Percentiles rank a stretch among this genome's conserved stretches.
phyloP scores from a whole-genome alignment of 2,888 invertebrate species.

The Melikaiella ostensackeni region DNA sequence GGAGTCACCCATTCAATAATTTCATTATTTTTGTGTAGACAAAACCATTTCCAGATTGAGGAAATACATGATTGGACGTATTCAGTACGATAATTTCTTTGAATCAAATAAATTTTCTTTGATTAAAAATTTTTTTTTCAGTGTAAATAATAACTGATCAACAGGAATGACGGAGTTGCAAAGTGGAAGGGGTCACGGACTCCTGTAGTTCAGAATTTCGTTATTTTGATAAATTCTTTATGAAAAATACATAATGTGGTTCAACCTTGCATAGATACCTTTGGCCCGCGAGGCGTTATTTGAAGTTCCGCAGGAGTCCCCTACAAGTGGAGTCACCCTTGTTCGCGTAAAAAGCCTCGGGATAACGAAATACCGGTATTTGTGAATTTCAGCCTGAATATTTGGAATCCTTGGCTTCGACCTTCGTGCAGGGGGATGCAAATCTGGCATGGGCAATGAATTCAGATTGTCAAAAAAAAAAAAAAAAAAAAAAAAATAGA shows the following conservation, averaged over 20 bases:
- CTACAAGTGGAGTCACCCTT: conserved; percentile 8
- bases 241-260: neutral
- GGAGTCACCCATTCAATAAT: no score
- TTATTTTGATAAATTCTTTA: neutral
- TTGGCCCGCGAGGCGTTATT: conserved; percentile 7
- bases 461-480: neutral
- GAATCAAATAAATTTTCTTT: no score
- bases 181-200: no score
- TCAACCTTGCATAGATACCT: neutral
- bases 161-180: no score
- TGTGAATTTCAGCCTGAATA: conserved; percentile 13
- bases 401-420: conserved; percentile 12
- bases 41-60: no score
- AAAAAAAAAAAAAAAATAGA: neutral
- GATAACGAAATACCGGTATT: conserved; percentile 22
- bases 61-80: no score
- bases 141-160: no score
- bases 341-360: conserved; percentile 23
- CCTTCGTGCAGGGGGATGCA: neutral
- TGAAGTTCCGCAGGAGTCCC: neutral
- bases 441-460: neutral
- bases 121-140: no score
- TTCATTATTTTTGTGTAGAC: no score
- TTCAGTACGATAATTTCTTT: no score
- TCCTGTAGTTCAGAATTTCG: no score